phyloP scores from a whole-genome alignment of 1,140 invertebrate species.

The Zaprionus vittiger region DNA sequence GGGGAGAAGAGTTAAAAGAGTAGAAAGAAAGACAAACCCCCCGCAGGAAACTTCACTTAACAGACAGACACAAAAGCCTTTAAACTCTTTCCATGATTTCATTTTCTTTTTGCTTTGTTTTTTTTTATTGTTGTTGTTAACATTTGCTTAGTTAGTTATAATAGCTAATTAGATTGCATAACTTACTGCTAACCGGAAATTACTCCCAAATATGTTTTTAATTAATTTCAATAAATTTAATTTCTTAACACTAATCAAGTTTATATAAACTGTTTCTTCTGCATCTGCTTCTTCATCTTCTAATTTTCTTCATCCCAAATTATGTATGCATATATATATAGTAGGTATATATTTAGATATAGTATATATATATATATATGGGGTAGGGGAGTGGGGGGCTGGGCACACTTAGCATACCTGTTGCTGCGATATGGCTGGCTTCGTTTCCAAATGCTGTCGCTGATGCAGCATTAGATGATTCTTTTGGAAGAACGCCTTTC shows the following conservation, averaged over 20 bases:
- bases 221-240: constrained; percentile 4
- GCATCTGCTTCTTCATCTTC: background rate
- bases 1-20: constrained; percentile 3
- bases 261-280: constrained; percentile 18
- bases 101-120: constrained; percentile 14
- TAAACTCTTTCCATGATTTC: constrained; percentile 7
- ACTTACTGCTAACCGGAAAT: constrained; percentile 31
- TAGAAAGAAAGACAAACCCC: background rate
- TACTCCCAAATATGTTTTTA: constrained; percentile 15
- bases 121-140: constrained; percentile 22
- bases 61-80: constrained; percentile 49
- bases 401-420: constrained; percentile 78
- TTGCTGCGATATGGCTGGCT: constrained; percentile 86
- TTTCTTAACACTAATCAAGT: constrained; percentile 25
- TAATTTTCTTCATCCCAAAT: constrained; percentile 1
- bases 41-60: constrained; percentile 9
- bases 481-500: constrained; percentile 94
- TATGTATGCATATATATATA: constrained; percentile 12
- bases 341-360: constrained; percentile 22
- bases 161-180: constrained; percentile 45
- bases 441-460: constrained; percentile 91
- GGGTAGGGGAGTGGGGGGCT: constrained; percentile 1
- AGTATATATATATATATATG: constrained; percentile 11
- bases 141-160: constrained; percentile 37
- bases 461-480: constrained; percentile 92